phyloP scores from a whole-genome alignment of 2,113 vertebrate species.

The Melierax canorus region DNA sequence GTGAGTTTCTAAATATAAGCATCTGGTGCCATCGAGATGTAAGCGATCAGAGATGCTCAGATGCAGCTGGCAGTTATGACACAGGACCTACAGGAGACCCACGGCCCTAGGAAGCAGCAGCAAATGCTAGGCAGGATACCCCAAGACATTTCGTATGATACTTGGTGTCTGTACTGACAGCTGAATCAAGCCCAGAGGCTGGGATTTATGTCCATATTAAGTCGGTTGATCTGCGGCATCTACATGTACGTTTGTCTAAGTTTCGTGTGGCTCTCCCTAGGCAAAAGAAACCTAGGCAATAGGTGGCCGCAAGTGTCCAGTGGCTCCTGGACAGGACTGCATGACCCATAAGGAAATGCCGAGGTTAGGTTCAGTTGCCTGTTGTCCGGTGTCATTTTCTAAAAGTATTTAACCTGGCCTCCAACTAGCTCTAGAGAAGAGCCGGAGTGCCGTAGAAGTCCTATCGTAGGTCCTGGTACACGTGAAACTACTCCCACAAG shows the following conservation, averaged over 20 bases:
- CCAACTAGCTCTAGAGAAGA: not conserved
- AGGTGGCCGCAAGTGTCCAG: not conserved
- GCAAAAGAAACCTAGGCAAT: not conserved
- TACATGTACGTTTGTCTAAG: not conserved
- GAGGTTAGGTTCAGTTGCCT: not conserved
- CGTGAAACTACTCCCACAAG: not conserved
- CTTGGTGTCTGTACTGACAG: not conserved
- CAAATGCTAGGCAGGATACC: not conserved
- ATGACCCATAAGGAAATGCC: too few relatives aligned
- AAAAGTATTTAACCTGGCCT: not conserved
- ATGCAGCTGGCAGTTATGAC: not conserved
- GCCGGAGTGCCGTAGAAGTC: not conserved
- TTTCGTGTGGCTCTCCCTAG: not conserved
- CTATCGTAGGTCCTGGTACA: not conserved
- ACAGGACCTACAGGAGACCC: not conserved
- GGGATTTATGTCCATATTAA: not conserved
- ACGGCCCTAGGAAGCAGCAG: not conserved
- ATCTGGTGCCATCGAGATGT: not conserved
- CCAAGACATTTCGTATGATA: not conserved
- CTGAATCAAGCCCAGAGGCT: not conserved
- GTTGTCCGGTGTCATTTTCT: not conserved
- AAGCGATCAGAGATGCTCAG: not conserved
- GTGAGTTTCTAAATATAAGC: not conserved
- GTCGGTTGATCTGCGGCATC: not conserved
- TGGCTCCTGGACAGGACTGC: not conserved